Base-by-base conservation (phyloP, 2,113 vertebrate species). In the Columba janthina region DNA sequence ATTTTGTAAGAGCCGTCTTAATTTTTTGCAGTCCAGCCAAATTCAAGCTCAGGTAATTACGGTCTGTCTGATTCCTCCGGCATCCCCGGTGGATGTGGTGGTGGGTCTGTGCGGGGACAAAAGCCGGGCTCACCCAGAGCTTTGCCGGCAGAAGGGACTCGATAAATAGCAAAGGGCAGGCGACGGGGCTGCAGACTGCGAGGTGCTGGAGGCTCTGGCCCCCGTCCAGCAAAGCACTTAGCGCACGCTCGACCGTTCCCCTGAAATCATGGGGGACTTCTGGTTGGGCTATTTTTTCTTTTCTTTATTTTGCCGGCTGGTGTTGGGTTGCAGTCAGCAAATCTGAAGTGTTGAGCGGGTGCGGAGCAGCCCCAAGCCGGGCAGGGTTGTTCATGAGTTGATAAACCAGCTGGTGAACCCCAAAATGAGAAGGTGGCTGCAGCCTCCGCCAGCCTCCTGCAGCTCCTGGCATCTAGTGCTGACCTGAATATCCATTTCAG, bases 41-140 rank as follows among this genome's bases (percentile, higher is more conserved):
- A 7, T 2, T 9, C 25, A 18, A 5, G 50, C 66, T 28, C 22
- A 0, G 70, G 2, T 25, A n/a, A 8, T 4, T 21, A 4, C 77
- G 4, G 5, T 3, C 16, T 17, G 54, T 61, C 56, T 0, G 0
- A 0, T 4, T 28, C 12, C 53, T 44, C n/a, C 7, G 0, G 5
- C 60, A 21, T 14, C 61, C 19, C 15, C 0, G 0, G 14, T 15
- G 32, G 69, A 10, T 0, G 0, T 0, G 7, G 74, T 5, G 26
- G 2, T 15, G 71, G 72, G 26, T 40, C 73, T 1, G 10, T 3
- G 73, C 2, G 0, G 29, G 71, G 74, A 4, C 17, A 8, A 6
- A 24, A 11, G 6, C 15, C 0, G 4, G 50, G 79, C 29, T 75
- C 2, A 0, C 32, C 36, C 4, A 0, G 34, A 70, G 66, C 81